phyloP scores from a whole-genome alignment of 92 coral and sea anemone species.

The Umimayanthus chanpuru region DNA sequence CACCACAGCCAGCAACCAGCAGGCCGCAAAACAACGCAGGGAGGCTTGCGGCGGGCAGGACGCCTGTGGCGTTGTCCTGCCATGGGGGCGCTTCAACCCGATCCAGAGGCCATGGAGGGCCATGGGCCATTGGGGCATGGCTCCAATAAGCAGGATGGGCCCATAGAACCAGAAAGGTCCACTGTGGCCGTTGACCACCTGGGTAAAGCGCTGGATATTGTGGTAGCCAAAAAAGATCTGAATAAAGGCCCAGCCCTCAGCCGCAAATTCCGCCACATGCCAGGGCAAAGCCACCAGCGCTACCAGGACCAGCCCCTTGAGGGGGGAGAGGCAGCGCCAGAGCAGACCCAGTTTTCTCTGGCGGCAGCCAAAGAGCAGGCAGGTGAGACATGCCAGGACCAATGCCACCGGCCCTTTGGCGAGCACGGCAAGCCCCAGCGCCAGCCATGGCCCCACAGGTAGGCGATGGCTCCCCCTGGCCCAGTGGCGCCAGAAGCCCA shows the following conservation, averaged over 20 bases:
- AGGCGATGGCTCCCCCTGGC: constrained; percentile 10
- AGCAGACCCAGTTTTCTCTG: constrained; percentile 6
- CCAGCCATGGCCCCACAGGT: constrained; percentile 9
- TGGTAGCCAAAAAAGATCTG: constrained; percentile 5
- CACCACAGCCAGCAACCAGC: constrained; percentile 9
- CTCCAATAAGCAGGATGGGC: constrained; percentile 7
- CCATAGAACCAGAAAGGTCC: constrained; percentile 6
- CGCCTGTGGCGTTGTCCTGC: constrained; percentile 9
- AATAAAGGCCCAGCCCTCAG: constrained; percentile 7
- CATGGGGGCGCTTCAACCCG: constrained; percentile 9
- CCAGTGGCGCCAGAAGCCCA: constrained; percentile 9
- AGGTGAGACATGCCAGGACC: constrained; percentile 8
- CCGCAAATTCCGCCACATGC: constrained; percentile 8
- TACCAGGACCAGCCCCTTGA: constrained; percentile 8
- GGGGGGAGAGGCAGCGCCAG: constrained; percentile 11
- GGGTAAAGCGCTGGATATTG: constrained; percentile 6
- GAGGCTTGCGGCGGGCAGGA: constrained; percentile 10
- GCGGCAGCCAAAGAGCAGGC: constrained; percentile 9
- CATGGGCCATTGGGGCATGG: constrained; percentile 9
- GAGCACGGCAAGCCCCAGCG: constrained; percentile 10
- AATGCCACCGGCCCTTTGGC: constrained; percentile 9
- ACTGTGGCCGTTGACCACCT: constrained; percentile 8
- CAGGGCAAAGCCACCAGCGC: constrained; percentile 9
- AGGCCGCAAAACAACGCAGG: constrained; percentile 8
- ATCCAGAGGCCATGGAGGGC: constrained; percentile 9